These are phyloP conservation scores for Cheumatopsyche charites DNA, from an alignment of 1,140 invertebrate species.

Conservation along the genomic window DNA sequence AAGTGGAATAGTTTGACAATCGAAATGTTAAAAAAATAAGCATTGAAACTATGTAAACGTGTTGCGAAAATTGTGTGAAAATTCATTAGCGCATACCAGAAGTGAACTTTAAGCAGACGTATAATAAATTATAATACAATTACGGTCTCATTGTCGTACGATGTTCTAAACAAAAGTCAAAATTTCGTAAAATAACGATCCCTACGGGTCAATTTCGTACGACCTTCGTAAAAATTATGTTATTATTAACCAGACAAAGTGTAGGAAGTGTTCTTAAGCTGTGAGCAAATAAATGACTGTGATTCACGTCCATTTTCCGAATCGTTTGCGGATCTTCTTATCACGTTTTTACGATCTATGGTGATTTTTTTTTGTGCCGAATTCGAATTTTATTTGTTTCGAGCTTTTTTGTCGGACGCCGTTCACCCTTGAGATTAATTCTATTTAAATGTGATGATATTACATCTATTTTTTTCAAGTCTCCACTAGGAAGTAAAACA, in stretches of 20 bases:
- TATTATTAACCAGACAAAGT: neutral
- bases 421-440: conserved; percentile 22
- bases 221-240: neutral
- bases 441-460: conserved; percentile 29
- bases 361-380: conserved; percentile 11
- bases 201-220: neutral
- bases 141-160: too few relatives aligned
- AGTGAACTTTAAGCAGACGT: too few relatives aligned
- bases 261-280: conserved; percentile 21
- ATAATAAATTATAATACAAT: too few relatives aligned
- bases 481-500: conserved; percentile 23
- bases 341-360: conserved; percentile 9
- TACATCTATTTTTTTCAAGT: neutral
- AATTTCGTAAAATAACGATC: neutral
- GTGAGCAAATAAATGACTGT: neutral
- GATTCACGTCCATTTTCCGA: conserved; percentile 20
- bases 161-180: too few relatives aligned
- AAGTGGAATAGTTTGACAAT: too few relatives aligned
- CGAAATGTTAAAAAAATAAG: too few relatives aligned
- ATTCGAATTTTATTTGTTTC: conserved; percentile 19
- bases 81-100: too few relatives aligned
- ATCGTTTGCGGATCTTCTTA: conserved; percentile 34
- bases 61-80: too few relatives aligned
- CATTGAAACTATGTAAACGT: too few relatives aligned
- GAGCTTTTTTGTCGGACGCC: conserved; percentile 2